Evolutionary conservation across 2,113 vertebrate species (phyloP), one percentile per base, ranked within the genome.

Genomic region (Prionailurus bengalensis): DNA sequence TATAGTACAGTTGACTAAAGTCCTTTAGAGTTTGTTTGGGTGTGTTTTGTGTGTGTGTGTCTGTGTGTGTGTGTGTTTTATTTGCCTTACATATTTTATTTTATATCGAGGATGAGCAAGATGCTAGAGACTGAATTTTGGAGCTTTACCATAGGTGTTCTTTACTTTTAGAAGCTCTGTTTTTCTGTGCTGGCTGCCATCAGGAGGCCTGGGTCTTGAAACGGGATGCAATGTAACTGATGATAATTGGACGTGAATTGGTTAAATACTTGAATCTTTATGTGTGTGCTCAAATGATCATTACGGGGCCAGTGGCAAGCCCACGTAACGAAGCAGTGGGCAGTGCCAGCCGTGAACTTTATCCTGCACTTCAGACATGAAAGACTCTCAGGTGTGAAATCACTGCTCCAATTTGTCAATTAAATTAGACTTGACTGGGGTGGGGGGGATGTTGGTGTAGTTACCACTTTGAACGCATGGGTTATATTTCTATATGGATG

Each of bases 181-280:
- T 45, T 97, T 93, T 87, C 83, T 68, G 95, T 15, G 89, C 71
- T 19, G 74, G 42, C 83, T 83, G 88, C 15, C 14, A 17, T 91
- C 25, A 12, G 97, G 92, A 97, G 98, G 97, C 97, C 98, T 91
- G 89, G 12, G 2, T 96, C 92, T 96, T 65, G 39, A 66, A 39
- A 73, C 71, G 70, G 87, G 84, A 33, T 83, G 96, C 80, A 74
- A 89, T 51, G 85, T 89, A 98, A 95, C 90, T 82, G 15, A 1
- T 96, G 71, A 89, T 98, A 97, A 98, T 97, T 98, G 98, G 98
- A 90, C n/a, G 31, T 55, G 97, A 98, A 96, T 82, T 98, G 98
- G 98, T 98, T 99, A 98, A 98, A 93, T 97, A 98, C 89, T 98
- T 97, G 93, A 88, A 98, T 96, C 98, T 98, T 91, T 92, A 91